These are phyloP conservation scores for Perodicticus potto DNA, from an alignment of 2,797 vertebrate species.

Conservation along the genomic window DNA sequence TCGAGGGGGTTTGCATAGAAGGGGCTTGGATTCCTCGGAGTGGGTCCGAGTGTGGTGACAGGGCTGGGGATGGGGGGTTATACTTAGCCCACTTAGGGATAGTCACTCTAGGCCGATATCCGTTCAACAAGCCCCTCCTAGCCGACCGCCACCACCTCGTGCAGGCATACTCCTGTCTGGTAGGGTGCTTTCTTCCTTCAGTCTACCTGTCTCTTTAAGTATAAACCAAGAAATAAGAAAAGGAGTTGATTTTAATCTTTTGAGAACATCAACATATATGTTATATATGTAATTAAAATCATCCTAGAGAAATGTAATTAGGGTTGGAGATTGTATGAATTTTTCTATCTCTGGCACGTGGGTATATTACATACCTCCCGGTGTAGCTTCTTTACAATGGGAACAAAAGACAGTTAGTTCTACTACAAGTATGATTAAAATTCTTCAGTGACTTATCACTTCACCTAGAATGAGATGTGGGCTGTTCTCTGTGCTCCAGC, in stretches of 20 bases:
- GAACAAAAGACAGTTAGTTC: background rate
- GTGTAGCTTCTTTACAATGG: background rate
- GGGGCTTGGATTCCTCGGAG: background rate
- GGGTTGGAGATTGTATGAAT: background rate
- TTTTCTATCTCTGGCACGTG: background rate
- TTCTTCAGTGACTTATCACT: background rate
- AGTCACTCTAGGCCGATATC: background rate
- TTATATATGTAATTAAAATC: background rate
- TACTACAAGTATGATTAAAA: background rate
- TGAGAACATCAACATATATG: slow-evolving; percentile 10
- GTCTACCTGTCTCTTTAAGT: background rate
- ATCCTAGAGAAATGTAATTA: slow-evolving; percentile 9
- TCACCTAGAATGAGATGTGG: background rate
- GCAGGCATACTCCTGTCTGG: background rate
- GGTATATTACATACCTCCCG: background rate
- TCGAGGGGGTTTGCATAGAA: background rate
- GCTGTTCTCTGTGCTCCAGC: background rate
- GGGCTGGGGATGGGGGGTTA: background rate
- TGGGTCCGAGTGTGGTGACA: background rate
- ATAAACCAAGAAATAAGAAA: background rate
- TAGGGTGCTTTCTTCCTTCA: background rate
- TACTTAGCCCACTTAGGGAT: background rate
- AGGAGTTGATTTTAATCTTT: slow-evolving; percentile 14
- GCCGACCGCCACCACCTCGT: background rate
- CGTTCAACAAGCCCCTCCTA: background rate